phyloP scores from a whole-genome alignment of 2,888 invertebrate genomes.

The Nezara viridula region DNA sequence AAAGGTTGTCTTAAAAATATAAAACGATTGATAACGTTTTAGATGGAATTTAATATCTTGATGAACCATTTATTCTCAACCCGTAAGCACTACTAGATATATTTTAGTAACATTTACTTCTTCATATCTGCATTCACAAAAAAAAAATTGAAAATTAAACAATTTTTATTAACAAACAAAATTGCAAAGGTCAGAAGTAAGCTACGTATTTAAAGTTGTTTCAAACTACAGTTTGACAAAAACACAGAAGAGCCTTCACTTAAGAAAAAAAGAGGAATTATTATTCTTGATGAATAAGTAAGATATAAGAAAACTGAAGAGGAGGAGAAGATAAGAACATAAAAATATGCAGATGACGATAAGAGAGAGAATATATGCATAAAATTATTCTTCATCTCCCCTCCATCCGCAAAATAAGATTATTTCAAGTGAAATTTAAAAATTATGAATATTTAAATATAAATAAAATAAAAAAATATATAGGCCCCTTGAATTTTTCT shows the following conservation, averaged over 20 bases:
- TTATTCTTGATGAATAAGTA: neutral
- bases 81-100: too few species aligned
- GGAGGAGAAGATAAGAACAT: neutral
- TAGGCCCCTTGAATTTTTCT: neutral
- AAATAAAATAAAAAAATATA: constrained; percentile 5
- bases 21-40: too few species aligned
- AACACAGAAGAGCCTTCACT: neutral
- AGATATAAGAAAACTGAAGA: neutral
- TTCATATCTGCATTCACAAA: too few species aligned
- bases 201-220: too few species aligned
- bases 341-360: constrained; percentile 11
- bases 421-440: neutral
- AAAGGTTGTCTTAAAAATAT: too few species aligned
- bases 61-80: too few species aligned
- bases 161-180: too few species aligned
- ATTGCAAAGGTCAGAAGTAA: too few species aligned
- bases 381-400: neutral
- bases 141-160: too few species aligned
- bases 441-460: neutral
- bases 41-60: too few species aligned
- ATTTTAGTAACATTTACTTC: too few species aligned
- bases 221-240: neutral
- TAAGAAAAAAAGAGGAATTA: neutral
- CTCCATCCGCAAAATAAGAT: neutral
- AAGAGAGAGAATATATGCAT: constrained; percentile 25